Evolutionary conservation across 2,797 vertebrate species (phyloP).

Genomic region (Melanitta fusca): DNA sequence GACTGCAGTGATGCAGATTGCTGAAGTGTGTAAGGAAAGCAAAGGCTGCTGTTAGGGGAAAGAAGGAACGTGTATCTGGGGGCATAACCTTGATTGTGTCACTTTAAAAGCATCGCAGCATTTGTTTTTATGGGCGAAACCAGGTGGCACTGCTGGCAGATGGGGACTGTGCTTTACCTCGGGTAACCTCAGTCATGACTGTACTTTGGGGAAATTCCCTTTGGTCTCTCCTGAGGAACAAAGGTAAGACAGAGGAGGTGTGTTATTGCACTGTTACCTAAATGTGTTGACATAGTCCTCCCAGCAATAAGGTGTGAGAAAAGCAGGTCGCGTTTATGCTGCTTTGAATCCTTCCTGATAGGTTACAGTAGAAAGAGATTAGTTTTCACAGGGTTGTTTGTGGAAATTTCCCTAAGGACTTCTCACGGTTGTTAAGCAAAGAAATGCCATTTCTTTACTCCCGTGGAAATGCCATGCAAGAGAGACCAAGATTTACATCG

Average conservation of each 20-base stretch:
- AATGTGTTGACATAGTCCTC: not conserved
- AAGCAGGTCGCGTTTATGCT: not conserved
- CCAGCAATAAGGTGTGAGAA: not conserved
- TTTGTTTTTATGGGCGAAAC: not conserved
- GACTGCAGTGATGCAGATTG: not conserved
- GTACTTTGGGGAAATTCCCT: not conserved
- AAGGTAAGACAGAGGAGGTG: not conserved
- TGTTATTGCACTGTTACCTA: not conserved
- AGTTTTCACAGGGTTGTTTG: not conserved
- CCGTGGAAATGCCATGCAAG: not conserved
- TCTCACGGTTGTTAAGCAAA: not conserved
- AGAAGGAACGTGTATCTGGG: not conserved
- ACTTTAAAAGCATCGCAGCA: not conserved
- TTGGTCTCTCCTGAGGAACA: not conserved
- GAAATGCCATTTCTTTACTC: not conserved
- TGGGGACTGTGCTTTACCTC: not conserved
- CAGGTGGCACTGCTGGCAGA: not conserved
- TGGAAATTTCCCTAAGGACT: not conserved
- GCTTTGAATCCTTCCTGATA: not conserved
- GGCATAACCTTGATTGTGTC: not conserved
- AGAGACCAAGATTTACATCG: not conserved
- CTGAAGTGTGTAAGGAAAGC: not conserved
- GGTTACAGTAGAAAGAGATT: not conserved
- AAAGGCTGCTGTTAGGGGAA: not conserved
- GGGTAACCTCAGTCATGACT: not conserved